phyloP scores from a whole-genome alignment of 2,797 vertebrate genomes.

The Stomatorhinus walkeri region DNA sequence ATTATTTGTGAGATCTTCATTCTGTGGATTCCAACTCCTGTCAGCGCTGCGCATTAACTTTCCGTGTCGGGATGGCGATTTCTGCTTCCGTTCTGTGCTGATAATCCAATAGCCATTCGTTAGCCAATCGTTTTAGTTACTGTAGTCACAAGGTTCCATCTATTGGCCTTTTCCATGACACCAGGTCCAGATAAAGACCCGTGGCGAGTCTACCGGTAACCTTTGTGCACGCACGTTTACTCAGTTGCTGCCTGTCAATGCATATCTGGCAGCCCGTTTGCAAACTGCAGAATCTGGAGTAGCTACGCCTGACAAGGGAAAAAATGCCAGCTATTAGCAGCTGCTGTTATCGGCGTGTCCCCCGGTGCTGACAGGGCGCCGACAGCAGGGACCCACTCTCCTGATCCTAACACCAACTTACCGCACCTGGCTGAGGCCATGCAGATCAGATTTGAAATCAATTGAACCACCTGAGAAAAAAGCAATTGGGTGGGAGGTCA shows the following conservation, averaged over 20 bases:
- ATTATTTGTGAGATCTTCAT: constrained; percentile 31
- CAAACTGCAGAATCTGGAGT: constrained; percentile 26
- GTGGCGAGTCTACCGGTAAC: not conserved
- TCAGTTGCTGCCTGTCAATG: constrained; percentile 35
- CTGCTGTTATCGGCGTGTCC: not conserved
- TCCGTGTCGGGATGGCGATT: constrained; percentile 23
- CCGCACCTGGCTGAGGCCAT: not conserved
- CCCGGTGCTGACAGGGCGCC: constrained; percentile 27
- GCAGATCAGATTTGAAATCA: not conserved
- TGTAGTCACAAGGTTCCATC: constrained; percentile 40
- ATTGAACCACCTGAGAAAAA: not conserved
- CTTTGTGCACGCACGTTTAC: not conserved
- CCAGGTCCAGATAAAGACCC: not conserved
- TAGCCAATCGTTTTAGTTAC: constrained; percentile 41
- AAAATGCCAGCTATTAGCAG: constrained; percentile 18
- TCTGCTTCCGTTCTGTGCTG: constrained; percentile 32
- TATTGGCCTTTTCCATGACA: constrained; percentile 33
- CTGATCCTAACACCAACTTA: not conserved
- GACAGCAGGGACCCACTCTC: not conserved
- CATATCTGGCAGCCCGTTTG: constrained; percentile 28
- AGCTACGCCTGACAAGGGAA: constrained; percentile 28
- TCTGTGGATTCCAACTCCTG: constrained; percentile 27
- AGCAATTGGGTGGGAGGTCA: not conserved
- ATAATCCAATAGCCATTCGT: constrained; percentile 33
- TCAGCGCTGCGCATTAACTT: constrained; percentile 22